Base-by-base conservation (phyloP, 37 sponge, comb jelly and placozoan genomes). In the Chondrosia reniformis region DNA sequence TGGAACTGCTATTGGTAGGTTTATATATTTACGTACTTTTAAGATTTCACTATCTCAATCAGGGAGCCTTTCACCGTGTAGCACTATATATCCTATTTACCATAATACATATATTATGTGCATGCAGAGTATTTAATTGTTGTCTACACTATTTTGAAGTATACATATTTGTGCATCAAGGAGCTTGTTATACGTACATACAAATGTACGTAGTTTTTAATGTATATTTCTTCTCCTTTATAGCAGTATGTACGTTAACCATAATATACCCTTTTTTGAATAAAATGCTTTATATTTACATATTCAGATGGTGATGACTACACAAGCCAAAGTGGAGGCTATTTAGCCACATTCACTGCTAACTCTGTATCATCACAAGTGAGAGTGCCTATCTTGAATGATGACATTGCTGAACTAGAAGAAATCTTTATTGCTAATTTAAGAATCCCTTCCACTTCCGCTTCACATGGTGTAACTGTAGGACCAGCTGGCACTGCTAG, bases 351-450 rank as follows among this genome's bases (percentile, higher is more conserved):
- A 1, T 69, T 69, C 72, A 1, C 72, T 3, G 72, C 72, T 69
- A 25, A 21, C 13, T 9, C 15, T 36, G 24, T n/a, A 34, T 17
- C 72, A 10, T 41, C 43, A 25, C 44, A 9, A 36, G 69, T 77
- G 2, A 13, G 17, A 9, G 78, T 79, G 0, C 64, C 75, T 0
- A 85, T 79, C 21, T 28, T 63, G 38, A 63, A 79, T 28, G 85
- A 85, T 57, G 42, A 44, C 49, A 67, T 27, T 5, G 41, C 44
- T 13, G 85, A 85, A 55, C 22, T 6, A 22, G 2, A 4, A 9
- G 85, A 85, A 56, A 22, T 2, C 1, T 85, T 79, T 25, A 46
- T 24, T 9, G 85, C 27, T 15, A 46, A 5, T 4, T 34, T 85
- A 13, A 19, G 25, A 15, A 4, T 59, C 12, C 63, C 78, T 8